phyloP scores from a whole-genome alignment of 1,140 invertebrate species.

The Drosophila rhopaloa region DNA sequence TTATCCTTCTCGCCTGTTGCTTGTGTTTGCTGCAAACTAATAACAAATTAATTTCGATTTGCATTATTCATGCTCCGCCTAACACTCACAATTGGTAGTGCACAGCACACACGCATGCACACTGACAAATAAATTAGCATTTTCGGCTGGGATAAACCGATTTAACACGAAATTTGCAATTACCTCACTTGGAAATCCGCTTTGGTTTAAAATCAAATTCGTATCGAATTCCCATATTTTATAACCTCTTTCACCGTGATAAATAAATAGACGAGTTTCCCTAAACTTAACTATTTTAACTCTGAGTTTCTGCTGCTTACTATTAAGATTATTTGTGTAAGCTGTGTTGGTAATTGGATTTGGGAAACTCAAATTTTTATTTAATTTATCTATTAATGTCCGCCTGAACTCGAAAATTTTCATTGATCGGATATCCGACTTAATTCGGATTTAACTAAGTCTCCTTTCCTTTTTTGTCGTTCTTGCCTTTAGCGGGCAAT shows the following conservation, averaged over 20 bases:
- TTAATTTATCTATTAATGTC: too few relatives aligned
- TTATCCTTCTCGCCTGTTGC: slow-evolving; percentile 40
- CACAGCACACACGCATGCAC: slow-evolving; percentile 14
- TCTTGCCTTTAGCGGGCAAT: slow-evolving; percentile 38
- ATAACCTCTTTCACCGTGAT: background rate
- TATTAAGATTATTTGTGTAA: too few relatives aligned
- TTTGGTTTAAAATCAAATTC: slow-evolving; percentile 19
- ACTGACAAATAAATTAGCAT: slow-evolving; percentile 52
- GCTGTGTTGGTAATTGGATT: too few relatives aligned
- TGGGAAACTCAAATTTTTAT: too few relatives aligned
- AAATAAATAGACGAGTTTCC: background rate
- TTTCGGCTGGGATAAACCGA: slow-evolving; percentile 54
- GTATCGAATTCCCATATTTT: slow-evolving; percentile 2
- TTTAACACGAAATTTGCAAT: slow-evolving; percentile 63
- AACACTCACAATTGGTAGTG: slow-evolving; percentile 26
- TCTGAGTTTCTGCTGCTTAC: background rate
- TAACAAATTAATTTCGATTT: slow-evolving; percentile 78
- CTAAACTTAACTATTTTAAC: background rate
- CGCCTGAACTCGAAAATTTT: background rate
- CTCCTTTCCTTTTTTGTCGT: background rate
- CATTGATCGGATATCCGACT: slow-evolving; percentile 10
- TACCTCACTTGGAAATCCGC: slow-evolving; percentile 29
- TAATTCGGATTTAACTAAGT: slow-evolving; percentile 15
- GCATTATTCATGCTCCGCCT: slow-evolving; percentile 71
- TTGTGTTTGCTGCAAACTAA: slow-evolving; percentile 67